phyloP scores from a whole-genome alignment of 2,113 vertebrate species.

The Pogonocichla stellata region DNA sequence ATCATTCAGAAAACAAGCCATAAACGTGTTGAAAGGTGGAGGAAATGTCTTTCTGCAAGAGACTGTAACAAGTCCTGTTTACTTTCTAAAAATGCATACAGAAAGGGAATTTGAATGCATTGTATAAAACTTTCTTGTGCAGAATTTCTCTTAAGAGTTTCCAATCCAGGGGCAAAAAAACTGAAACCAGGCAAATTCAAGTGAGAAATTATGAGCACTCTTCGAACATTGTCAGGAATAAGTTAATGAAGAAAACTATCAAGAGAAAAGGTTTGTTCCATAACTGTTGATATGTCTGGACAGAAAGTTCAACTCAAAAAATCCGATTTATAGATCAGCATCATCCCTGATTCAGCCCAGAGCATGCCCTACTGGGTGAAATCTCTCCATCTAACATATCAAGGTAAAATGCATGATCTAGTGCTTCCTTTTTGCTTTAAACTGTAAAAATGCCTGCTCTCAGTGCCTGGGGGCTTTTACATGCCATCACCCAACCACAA shows the following conservation, averaged over 20 bases:
- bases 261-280: background rate
- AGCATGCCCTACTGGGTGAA: background rate
- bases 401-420: background rate
- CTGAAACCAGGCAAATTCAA: background rate
- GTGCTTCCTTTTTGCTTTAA: background rate
- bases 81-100: background rate
- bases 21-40: background rate
- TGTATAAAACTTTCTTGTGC: background rate
- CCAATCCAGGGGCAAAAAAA: background rate
- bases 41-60: background rate
- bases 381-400: background rate
- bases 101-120: background rate
- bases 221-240: background rate
- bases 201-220: background rate
- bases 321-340: background rate
- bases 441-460: background rate
- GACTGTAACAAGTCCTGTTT: background rate
- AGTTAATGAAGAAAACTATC: background rate
- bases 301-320: background rate
- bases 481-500: background rate
- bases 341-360: background rate
- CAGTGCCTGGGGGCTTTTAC: background rate
- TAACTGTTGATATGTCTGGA: background rate
- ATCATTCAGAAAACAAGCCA: background rate
- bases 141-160: background rate